These are phyloP conservation scores for Corvus cornix DNA, from an alignment of 2,113 vertebrate species.

Conservation along the genomic window DNA sequence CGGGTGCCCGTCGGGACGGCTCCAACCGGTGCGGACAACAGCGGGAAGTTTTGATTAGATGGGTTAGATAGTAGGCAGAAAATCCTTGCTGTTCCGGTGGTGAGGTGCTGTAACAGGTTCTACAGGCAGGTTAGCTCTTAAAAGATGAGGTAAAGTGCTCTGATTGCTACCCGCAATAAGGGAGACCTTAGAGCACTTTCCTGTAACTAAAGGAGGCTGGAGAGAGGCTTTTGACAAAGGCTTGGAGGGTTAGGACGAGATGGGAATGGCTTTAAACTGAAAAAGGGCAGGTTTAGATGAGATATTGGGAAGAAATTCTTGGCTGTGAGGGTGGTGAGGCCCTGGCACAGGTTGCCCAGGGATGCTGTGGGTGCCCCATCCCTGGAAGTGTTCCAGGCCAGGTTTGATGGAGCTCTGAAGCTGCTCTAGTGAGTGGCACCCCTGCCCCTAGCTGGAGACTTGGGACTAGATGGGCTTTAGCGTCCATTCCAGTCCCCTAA, in stretches of 20 bases:
- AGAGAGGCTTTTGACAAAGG: background rate
- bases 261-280: background rate
- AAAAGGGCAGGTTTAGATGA: background rate
- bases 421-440: background rate
- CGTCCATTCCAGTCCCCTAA: background rate
- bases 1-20: background rate
- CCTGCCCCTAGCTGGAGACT: background rate
- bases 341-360: no score
- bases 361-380: background rate
- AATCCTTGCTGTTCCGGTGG: background rate
- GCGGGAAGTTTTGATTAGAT: background rate
- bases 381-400: background rate
- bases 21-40: rapidly evolving
- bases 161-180: background rate
- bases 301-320: no score
- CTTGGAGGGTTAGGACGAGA: no score
- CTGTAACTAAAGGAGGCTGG: background rate
- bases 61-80: rapidly evolving
- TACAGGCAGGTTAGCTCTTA: background rate
- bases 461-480: background rate
- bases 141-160: background rate
- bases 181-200: background rate
- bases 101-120: background rate
- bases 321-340: background rate
- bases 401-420: background rate